Conservation (phyloP, 2,113 vertebrate species). For the Myxocyprinus asiaticus region DNA sequence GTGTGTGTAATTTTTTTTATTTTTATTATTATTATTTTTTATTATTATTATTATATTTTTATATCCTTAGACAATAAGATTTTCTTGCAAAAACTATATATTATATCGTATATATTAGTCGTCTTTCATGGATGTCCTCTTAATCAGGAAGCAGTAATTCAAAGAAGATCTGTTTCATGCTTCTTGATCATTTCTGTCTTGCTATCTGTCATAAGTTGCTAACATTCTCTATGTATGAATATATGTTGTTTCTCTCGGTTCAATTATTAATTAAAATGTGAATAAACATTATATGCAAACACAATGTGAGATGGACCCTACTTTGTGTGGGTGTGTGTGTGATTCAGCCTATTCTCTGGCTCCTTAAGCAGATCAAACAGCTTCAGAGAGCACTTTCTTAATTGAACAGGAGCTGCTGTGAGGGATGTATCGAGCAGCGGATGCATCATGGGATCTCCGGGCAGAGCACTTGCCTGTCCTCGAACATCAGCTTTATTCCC, state of each 20-base stretch:
- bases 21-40: no score
- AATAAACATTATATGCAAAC: background rate
- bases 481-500: slow-evolving; percentile 63
- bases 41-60: no score
- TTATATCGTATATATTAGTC: background rate
- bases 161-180: background rate
- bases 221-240: no score
- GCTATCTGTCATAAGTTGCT: background rate
- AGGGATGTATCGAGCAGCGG: slow-evolving; percentile 49
- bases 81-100: background rate
- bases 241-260: background rate
- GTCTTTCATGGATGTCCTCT: background rate
- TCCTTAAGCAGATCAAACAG: slow-evolving; percentile 64
- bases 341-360: slow-evolving; percentile 38
- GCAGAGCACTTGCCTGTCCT: slow-evolving; percentile 34
- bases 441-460: slow-evolving; percentile 54
- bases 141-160: background rate
- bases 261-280: background rate
- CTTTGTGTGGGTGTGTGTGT: background rate
- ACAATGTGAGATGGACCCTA: background rate
- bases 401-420: slow-evolving; percentile 57
- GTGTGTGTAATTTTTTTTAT: background rate
- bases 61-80: no score
- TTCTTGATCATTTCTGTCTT: background rate
- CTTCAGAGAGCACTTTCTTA: slow-evolving; percentile 48